Conservation (phyloP, 35 echinoderm and acorn worm genomes). For the Ophioderma brevispina region DNA sequence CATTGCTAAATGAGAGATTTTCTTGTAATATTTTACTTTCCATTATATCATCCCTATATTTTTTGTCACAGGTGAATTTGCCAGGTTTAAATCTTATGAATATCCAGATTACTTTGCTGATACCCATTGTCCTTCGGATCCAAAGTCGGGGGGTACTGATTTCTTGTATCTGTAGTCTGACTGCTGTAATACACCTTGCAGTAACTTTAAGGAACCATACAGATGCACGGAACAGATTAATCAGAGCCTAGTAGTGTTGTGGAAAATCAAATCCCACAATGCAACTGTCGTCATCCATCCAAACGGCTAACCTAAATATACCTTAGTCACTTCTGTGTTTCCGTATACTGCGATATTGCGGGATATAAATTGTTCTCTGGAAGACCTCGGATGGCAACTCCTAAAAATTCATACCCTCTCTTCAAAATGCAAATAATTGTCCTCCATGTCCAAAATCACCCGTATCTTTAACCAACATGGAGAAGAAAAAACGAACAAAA, state of each 20-base stretch:
- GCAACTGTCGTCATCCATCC: conserved; percentile 79
- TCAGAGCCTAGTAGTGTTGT: background rate
- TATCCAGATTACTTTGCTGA: no score
- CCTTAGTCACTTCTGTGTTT: conserved; percentile 99
- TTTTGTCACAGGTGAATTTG: no score
- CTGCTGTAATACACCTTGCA: background rate
- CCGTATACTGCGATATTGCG: conserved; percentile 98
- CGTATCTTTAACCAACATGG: conserved; percentile 82
- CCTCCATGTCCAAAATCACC: conserved; percentile 98
- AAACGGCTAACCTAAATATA: conserved; percentile 92
- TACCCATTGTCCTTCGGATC: no score
- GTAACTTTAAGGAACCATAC: background rate
- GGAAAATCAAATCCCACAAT: background rate
- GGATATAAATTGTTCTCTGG: conserved; percentile 94
- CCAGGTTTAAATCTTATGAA: no score
- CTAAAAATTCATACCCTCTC: conserved; percentile 92
- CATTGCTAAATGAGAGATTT: no score
- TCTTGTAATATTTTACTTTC: no score
- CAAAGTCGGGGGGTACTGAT: no score
- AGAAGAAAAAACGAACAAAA: conserved; percentile 7
- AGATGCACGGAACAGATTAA: background rate
- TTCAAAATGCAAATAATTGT: conserved; percentile 99
- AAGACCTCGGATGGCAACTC: conserved; percentile 97
- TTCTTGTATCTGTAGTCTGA: background rate
- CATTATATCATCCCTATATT: no score